Percentiles rank a stretch among this genome's conserved stretches.
phyloP scores from a whole-genome alignment of 92 coral and sea anemone species.

The Parazoanthus swiftii region DNA sequence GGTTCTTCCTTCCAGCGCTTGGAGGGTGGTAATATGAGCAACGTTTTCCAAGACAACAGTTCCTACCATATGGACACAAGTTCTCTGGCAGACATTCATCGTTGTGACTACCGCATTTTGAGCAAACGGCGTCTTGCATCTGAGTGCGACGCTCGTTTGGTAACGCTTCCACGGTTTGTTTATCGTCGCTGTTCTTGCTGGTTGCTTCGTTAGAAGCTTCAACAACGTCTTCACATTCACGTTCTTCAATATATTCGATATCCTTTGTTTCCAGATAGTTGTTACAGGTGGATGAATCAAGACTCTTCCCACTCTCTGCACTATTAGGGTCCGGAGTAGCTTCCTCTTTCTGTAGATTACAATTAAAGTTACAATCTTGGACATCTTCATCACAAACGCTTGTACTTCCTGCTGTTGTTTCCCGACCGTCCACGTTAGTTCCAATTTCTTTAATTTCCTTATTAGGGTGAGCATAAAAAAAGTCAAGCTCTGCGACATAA shows the following conservation, averaged over 20 bases:
- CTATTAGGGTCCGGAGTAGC: background rate
- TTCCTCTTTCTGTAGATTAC: background rate
- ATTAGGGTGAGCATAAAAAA: background rate
- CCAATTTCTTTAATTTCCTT: background rate
- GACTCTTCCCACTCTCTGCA: background rate
- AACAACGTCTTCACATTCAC: background rate
- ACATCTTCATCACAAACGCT: background rate
- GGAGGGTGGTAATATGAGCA: constrained; percentile 66
- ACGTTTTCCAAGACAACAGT: constrained; percentile 80
- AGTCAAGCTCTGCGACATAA: background rate
- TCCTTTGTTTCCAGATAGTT: background rate
- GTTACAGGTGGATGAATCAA: background rate
- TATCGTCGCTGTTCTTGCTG: background rate
- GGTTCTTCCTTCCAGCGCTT: background rate
- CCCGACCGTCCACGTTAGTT: background rate
- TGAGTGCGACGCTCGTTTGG: background rate
- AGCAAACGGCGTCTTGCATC: background rate
- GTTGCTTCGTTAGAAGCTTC: background rate
- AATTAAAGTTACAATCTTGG: background rate
- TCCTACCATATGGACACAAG: constrained; percentile 70
- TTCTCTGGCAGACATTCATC: background rate
- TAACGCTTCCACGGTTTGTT: background rate
- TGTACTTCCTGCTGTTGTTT: background rate
- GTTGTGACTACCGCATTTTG: background rate
- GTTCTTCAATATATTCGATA: background rate